Percentiles rank a stretch among this genome's conserved stretches.
phyloP scores from a whole-genome alignment of 2,797 vertebrate species.

The Cynodonichthys magdalenae region DNA sequence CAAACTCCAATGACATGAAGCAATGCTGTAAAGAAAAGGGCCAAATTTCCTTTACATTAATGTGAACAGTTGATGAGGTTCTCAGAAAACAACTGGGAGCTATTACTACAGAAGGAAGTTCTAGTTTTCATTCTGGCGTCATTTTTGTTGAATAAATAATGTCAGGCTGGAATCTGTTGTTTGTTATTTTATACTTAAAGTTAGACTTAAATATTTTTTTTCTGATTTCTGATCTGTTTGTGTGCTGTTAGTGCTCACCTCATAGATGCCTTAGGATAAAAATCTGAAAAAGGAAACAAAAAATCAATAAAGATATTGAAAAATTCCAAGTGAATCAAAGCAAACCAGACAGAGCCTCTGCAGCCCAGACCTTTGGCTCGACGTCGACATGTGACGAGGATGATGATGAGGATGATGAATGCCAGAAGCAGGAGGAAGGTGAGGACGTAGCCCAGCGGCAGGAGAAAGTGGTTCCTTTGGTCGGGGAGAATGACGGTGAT shows the following conservation, averaged over 20 bases:
- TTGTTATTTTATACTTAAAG: too few relatives aligned
- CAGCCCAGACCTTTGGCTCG: conserved; percentile 80
- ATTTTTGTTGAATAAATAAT: too few relatives aligned
- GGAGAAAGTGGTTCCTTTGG: conserved; percentile 86
- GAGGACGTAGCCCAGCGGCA: conserved; percentile 91
- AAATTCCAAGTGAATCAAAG: not conserved
- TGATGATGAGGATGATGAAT: conserved; percentile 84
- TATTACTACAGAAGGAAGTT: too few relatives aligned
- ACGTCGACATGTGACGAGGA: conserved; percentile 82
- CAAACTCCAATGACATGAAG: too few relatives aligned
- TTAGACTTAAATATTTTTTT: too few relatives aligned
- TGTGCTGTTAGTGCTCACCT: conserved; percentile 75
- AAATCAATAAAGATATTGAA: conserved; percentile 20
- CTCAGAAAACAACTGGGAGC: too few relatives aligned
- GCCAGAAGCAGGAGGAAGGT: conserved; percentile 88
- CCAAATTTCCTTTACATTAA: too few relatives aligned
- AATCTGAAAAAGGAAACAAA: conserved; percentile 67
- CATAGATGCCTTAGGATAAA: conserved; percentile 73
- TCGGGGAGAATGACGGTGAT: conserved; percentile 93
- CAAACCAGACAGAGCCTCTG: not conserved
- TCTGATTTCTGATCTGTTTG: not conserved
- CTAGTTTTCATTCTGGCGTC: too few relatives aligned
- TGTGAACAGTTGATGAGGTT: too few relatives aligned
- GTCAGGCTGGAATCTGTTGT: too few relatives aligned
- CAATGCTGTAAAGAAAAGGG: too few relatives aligned